Evolutionary conservation across 2,797 vertebrate species (phyloP), one percentile per base, ranked within the genome.

Genomic region (Sebastes taczanowskii): DNA sequence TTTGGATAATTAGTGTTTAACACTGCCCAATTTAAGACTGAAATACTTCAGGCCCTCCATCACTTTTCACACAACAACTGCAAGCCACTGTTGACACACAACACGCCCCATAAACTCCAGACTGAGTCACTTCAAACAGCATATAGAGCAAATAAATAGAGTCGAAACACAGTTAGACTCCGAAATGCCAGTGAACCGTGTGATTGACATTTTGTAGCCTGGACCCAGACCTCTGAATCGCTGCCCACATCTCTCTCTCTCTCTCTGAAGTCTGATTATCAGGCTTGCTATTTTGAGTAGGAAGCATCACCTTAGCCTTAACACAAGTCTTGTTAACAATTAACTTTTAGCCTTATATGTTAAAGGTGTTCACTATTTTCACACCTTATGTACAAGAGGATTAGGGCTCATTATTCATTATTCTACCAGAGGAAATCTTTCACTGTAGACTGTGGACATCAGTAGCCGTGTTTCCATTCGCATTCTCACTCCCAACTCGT

Each of bases 1-100:
- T 74, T 58, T 67, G 34, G 65, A 69, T 71, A 29, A 71, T 67
- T 34, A 20, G 71, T 62, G 29, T 70, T 77, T 64, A 72, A 74
- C 68, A 9, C 53, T n/a, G 52, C 16, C 35, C 4, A 4, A 46
- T 69, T 76, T 71, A 42, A 69, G 10, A 22, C 38, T 64, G 62
- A 64, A 59, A 68, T 53, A 2, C 20, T 53, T 13, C 1, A 23
- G 58, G 18, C 27, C 0, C 25, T 20, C 7, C 9, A 13, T 46
- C 6, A 5, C 49, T 25, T 23, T 10, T 42, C 20, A 23, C 27
- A 49, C 7, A 29, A 64, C 32, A 46, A 42, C 42, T 46, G 27
- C 25, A 8, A 67, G 16, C 65, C 25, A 32, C 11, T 22, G 3
- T 46, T 66, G 6, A 13, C 23, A 49, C 20, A 16, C 16, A 70